These are phyloP conservation scores for Antitype chi DNA, from an alignment of 2,888 invertebrate species.

Conservation along the genomic window DNA sequence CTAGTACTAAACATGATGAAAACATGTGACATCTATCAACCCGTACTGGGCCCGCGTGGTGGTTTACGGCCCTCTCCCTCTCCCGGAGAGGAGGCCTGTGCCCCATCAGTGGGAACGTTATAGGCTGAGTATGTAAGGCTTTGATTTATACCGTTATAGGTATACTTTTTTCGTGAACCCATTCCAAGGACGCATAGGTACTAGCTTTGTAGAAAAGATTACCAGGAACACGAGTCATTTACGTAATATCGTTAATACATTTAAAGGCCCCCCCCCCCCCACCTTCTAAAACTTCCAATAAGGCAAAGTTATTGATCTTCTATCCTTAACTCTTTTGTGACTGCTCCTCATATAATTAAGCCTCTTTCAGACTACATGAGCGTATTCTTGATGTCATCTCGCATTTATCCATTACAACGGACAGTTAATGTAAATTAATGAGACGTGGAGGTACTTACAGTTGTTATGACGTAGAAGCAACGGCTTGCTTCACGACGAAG, in stretches of 20 bases:
- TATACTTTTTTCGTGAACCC: neutral
- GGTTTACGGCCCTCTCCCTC: too few species aligned
- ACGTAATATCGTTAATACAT: neutral
- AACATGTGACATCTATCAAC: too few species aligned
- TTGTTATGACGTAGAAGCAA: slow-evolving; percentile 39
- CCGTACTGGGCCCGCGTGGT: too few species aligned
- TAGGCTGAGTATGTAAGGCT: too few species aligned
- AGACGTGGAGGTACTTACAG: slow-evolving; percentile 44
- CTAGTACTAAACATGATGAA: too few species aligned
- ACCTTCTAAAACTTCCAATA: neutral
- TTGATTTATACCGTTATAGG: too few species aligned
- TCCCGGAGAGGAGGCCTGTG: too few species aligned
- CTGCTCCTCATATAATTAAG: slow-evolving; percentile 39
- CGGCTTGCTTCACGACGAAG: slow-evolving; percentile 9
- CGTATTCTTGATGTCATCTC: slow-evolving; percentile 37
- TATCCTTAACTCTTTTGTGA: neutral
- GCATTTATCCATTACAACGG: slow-evolving; percentile 58
- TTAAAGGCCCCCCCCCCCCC: too few species aligned
- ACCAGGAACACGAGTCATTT: neutral
- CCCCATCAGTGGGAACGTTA: too few species aligned
- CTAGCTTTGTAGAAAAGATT: neutral
- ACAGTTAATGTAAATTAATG: slow-evolving; percentile 65
- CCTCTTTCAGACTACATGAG: slow-evolving; percentile 30
- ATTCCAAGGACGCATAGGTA: too few species aligned
- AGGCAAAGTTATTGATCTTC: neutral